Evolutionary conservation across 37 sponge, comb jelly and placozoan genomes (phyloP).

Genomic region (Theonella swinhoei): DNA sequence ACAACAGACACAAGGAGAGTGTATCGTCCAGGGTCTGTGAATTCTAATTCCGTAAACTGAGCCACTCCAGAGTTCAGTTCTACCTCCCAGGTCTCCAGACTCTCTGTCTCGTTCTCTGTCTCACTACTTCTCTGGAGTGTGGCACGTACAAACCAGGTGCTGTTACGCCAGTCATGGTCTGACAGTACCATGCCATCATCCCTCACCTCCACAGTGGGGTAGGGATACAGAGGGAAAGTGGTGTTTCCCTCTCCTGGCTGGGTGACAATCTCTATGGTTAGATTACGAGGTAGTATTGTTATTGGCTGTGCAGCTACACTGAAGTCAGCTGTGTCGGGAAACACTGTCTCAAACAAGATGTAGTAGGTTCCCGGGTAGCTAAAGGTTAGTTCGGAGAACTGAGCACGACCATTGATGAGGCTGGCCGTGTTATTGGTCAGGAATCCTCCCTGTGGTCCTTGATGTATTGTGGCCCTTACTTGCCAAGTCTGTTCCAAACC

Average conservation of each 20-base stretch:
- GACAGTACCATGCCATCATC: constrained; percentile 39
- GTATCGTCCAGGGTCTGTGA: constrained; percentile 19
- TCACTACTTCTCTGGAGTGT: background rate
- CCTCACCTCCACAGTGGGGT: constrained; percentile 43
- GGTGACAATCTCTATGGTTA: constrained; percentile 25
- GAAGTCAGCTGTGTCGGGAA: constrained; percentile 59
- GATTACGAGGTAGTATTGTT: constrained; percentile 3
- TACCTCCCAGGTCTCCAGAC: constrained; percentile 14
- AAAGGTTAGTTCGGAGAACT: constrained; percentile 59
- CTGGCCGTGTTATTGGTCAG: constrained; percentile 7
- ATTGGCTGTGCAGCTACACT: constrained; percentile 5
- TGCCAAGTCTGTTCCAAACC: constrained; percentile 55
- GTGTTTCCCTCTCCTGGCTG: constrained; percentile 51
- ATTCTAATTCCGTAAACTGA: constrained; percentile 32
- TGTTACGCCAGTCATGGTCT: constrained; percentile 72
- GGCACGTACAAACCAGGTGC: constrained; percentile 51
- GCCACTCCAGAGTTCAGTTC: constrained; percentile 36
- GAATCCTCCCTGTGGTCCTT: constrained; percentile 23
- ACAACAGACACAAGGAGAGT: constrained; percentile 14
- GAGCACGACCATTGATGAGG: constrained; percentile 63
- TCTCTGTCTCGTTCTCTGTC: no score
- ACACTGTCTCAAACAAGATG: constrained; percentile 53
- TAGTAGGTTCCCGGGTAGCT: constrained; percentile 62
- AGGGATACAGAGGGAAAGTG: constrained; percentile 41
- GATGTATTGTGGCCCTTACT: constrained; percentile 34